Conservation (phyloP, 2,888 invertebrate species). For the Chymomyza caudatula region DNA sequence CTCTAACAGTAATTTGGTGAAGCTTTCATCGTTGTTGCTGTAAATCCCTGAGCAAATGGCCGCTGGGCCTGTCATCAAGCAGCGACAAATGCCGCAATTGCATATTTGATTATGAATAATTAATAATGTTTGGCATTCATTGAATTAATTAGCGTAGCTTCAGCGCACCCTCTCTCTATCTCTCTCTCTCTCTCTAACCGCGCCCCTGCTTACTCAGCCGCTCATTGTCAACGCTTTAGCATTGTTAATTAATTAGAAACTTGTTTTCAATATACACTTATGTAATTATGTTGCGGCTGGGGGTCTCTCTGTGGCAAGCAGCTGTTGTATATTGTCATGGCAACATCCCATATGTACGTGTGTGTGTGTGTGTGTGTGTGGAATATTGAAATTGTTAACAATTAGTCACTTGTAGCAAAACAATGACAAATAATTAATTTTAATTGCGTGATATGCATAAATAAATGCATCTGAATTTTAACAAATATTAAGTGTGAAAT, state of each 20-base stretch:
- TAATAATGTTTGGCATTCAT: slow-evolving; percentile 69
- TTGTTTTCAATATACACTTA: slow-evolving; percentile 40
- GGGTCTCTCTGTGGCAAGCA: slow-evolving; percentile 12
- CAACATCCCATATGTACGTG: slow-evolving; percentile 12
- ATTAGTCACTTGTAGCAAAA: slow-evolving; percentile 55
- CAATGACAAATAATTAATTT: slow-evolving; percentile 61
- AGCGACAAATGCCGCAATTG: slow-evolving; percentile 55
- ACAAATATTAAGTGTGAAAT: slow-evolving; percentile 21
- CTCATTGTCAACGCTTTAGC: slow-evolving; percentile 33
- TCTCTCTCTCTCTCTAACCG: slow-evolving; percentile 13
- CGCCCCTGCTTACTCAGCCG: background rate
- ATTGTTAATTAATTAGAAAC: slow-evolving; percentile 66
- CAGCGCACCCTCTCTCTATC: background rate
- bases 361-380: background rate
- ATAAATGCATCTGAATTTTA: slow-evolving; percentile 16
- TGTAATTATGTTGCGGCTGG: background rate
- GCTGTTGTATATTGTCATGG: slow-evolving; percentile 6
- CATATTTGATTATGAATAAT: slow-evolving; percentile 70
- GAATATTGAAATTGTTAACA: slow-evolving; percentile 50
- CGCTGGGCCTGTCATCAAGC: slow-evolving; percentile 35
- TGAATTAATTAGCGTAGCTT: slow-evolving; percentile 60
- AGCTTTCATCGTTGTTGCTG: background rate
- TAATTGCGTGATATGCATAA: slow-evolving; percentile 37
- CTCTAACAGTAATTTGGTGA: background rate
- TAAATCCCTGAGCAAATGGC: background rate